Evolutionary conservation across 2,113 vertebrate genomes (phyloP).

Genomic region (Camelus bactrianus): DNA sequence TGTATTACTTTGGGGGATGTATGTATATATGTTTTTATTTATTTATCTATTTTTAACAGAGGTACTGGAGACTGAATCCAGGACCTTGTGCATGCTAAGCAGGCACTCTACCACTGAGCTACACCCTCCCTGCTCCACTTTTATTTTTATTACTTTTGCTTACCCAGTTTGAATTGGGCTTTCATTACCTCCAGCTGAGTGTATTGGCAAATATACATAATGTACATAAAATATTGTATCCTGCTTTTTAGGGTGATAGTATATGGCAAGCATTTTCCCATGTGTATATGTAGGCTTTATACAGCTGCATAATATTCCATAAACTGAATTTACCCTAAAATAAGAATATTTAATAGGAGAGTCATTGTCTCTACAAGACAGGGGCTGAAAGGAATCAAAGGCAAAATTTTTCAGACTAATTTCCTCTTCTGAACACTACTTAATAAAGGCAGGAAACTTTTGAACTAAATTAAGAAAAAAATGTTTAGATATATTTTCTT

Average conservation of each 20-base stretch:
- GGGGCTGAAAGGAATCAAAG: neutral
- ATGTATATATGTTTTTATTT: no score
- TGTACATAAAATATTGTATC: neutral
- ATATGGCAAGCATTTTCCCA: neutral
- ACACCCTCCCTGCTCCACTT: neutral
- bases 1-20: neutral
- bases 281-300: neutral
- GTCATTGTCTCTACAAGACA: neutral
- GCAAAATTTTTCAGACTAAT: neutral
- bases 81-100: no score
- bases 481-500: neutral
- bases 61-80: no score
- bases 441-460: neutral
- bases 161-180: no score
- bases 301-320: neutral
- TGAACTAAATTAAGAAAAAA: neutral
- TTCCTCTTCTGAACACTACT: neutral
- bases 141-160: neutral
- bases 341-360: neutral
- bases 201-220: neutral
- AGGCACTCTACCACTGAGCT: no score
- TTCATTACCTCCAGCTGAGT: neutral
- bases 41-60: no score
- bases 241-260: neutral
- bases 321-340: neutral